phyloP scores from a whole-genome alignment of 2,113 vertebrate genomes.

The Onychostruthus taczanowskii region DNA sequence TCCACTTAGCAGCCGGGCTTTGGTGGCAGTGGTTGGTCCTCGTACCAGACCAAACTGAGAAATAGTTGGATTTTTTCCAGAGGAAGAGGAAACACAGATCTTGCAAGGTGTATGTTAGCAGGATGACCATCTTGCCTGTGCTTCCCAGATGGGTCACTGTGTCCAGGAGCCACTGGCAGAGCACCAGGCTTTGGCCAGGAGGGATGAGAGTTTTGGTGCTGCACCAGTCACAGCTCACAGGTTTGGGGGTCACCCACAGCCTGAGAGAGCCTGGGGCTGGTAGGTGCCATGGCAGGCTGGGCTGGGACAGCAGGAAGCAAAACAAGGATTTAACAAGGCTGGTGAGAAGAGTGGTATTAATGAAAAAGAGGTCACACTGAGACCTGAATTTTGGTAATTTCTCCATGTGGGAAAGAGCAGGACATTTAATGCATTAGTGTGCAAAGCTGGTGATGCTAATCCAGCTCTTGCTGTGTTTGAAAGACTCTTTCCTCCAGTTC shows the following conservation, averaged over 20 bases:
- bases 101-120: not conserved
- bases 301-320: not conserved
- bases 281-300: not conserved
- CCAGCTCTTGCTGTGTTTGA: not conserved
- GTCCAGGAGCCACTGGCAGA: not conserved
- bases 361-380: not conserved
- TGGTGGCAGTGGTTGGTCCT: not conserved
- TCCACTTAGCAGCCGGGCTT: not conserved
- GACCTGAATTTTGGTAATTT: not conserved
- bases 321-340: not conserved
- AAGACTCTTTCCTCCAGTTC: not conserved
- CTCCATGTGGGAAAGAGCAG: not conserved
- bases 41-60: not conserved
- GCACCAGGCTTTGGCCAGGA: not conserved
- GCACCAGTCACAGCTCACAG: not conserved
- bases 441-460: not conserved
- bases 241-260: not conserved
- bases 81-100: not conserved
- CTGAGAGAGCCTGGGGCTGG: not conserved
- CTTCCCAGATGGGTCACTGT: not conserved
- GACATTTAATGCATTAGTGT: not conserved
- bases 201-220: accelerated
- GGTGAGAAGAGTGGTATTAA: not conserved
- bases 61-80: not conserved
- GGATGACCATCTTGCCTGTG: not conserved